Conservation (phyloP, 2,797 vertebrate genomes). For the Cyprinodon diabolis region DNA sequence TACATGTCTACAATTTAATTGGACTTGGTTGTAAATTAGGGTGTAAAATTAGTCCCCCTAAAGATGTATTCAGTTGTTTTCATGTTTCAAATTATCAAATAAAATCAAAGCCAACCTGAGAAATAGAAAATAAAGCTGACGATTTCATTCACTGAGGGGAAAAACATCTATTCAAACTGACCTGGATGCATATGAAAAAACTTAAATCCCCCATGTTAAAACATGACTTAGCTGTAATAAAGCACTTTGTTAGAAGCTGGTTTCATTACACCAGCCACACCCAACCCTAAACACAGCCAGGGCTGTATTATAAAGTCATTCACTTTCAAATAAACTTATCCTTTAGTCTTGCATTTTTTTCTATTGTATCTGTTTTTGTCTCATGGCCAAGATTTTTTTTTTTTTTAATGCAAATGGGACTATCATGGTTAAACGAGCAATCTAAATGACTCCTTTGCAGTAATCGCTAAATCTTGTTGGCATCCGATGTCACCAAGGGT, state of each 20-base stretch:
- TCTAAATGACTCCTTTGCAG: neutral
- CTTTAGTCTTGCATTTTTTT: neutral
- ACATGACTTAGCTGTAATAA: neutral
- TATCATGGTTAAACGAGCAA: too few relatives aligned
- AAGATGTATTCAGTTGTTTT: neutral
- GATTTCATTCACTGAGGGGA: neutral
- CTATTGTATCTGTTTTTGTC: too few relatives aligned
- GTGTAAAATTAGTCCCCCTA: neutral
- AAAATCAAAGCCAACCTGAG: neutral
- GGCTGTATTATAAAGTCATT: neutral
- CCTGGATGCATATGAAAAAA: neutral
- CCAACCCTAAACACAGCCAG: neutral
- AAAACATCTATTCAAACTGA: too few relatives aligned
- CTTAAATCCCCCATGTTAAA: neutral
- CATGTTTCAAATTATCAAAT: neutral
- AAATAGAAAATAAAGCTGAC: neutral
- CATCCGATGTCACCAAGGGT: neutral
- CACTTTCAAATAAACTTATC: neutral
- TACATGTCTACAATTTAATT: neutral
- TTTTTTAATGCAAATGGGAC: too few relatives aligned
- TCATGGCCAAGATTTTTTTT: neutral
- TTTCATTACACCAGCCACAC: neutral
- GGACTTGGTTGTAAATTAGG: neutral
- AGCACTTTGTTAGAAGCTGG: neutral
- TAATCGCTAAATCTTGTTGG: neutral